A percentile compares a stretch with the other conserved stretches of the same genome.
These are phyloP conservation scores for Conus canariensis DNA, from an alignment of 2,888 invertebrate species.

Conservation along the genomic window DNA sequence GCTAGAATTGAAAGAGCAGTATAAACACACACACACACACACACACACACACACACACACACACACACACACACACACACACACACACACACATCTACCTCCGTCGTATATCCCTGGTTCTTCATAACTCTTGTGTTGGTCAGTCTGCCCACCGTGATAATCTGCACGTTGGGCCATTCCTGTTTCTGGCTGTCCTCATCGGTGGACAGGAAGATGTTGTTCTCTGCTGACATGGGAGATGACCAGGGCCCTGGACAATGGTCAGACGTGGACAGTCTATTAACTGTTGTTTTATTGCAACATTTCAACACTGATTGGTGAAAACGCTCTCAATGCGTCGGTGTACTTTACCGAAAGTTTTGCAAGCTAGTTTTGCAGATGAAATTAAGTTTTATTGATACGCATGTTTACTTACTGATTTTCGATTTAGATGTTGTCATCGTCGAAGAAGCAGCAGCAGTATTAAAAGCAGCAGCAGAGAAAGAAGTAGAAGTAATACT, in stretches of 20 bases:
- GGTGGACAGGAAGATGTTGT: slow-evolving; percentile 29
- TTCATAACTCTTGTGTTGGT: neutral
- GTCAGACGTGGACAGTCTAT: neutral
- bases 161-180: slow-evolving; percentile 47
- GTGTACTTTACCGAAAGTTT: too few relatives aligned
- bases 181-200: slow-evolving; percentile 32
- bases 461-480: too few relatives aligned
- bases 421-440: too few relatives aligned
- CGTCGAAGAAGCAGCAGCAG: too few relatives aligned
- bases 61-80: slow-evolving; percentile 6
- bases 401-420: too few relatives aligned
- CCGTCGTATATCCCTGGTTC: slow-evolving; percentile 13
- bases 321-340: too few relatives aligned
- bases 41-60: slow-evolving; percentile 22
- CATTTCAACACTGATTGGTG: too few relatives aligned
- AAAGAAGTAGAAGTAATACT: too few relatives aligned
- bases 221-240: slow-evolving; percentile 20
- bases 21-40: slow-evolving; percentile 18
- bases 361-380: too few relatives aligned
- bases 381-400: too few relatives aligned
- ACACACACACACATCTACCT: slow-evolving; percentile 21
- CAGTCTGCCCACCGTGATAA: slow-evolving; percentile 29
- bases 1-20: too few relatives aligned
- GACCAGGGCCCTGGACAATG: slow-evolving; percentile 30
- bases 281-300: too few relatives aligned